Percentiles rank a stretch among this genome's conserved stretches.
Evolutionary conservation across 2,888 invertebrate genomes (phyloP).

Genomic region (Euproctis similis): DNA sequence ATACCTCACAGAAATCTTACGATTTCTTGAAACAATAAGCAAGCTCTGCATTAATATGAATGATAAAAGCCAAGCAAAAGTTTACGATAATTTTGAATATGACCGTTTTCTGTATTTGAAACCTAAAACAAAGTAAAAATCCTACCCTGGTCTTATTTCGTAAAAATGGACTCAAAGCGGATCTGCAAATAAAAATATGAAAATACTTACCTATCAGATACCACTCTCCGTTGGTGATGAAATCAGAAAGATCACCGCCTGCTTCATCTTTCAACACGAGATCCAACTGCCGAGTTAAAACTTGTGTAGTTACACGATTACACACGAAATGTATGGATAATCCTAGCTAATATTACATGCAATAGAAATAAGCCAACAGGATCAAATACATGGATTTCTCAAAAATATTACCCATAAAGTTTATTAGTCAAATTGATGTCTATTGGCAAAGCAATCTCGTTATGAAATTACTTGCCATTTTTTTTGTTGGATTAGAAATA

Average conservation of each 20-base stretch:
- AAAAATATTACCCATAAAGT: conserved; percentile 6
- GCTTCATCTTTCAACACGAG: conserved; percentile 94
- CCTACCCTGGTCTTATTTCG: too few relatives aligned
- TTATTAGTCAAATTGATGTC: conserved; percentile 14
- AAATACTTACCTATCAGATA: conserved; percentile 97
- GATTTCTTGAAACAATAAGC: too few relatives aligned
- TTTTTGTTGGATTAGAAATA: too few relatives aligned
- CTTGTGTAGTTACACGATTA: conserved; percentile 20
- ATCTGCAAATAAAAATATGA: too few relatives aligned
- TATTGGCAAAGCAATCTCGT: conserved; percentile 12
- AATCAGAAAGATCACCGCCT: conserved; percentile 96
- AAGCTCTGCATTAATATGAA: too few relatives aligned
- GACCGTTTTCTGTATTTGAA: too few relatives aligned
- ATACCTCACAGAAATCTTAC: too few relatives aligned
- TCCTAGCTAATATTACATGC: conserved; percentile 17
- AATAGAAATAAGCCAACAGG: conserved; percentile 11
- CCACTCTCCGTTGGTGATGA: conserved; percentile 99
- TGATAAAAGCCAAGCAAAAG: too few relatives aligned
- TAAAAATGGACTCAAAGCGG: too few relatives aligned
- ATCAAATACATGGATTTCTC: too few relatives aligned
- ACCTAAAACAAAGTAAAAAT: too few relatives aligned
- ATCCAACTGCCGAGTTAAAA: conserved; percentile 84
- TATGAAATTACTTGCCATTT: conserved; percentile 14
- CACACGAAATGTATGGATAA: conserved; percentile 24
- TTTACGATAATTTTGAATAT: too few relatives aligned